These are phyloP conservation scores for Dynastes hyllus DNA, from an alignment of 2,888 invertebrate genomes.

Conservation along the genomic window DNA sequence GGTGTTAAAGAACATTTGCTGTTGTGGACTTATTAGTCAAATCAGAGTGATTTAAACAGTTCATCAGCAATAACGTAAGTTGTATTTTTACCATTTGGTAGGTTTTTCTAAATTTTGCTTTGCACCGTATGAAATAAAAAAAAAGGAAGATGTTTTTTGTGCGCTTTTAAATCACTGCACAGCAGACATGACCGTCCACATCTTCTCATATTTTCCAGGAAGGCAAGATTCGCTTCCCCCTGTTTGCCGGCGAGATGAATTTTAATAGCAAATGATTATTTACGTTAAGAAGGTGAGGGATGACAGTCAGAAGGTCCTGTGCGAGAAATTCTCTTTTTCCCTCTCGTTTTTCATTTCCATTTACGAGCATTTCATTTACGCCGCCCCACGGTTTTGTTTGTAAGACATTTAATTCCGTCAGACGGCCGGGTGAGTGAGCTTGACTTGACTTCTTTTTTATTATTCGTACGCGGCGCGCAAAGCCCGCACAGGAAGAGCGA, in stretches of 20 bases:
- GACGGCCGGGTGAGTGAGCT: background rate
- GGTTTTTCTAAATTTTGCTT: too few relatives aligned
- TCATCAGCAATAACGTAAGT: too few relatives aligned
- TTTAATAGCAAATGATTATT: conserved; percentile 41
- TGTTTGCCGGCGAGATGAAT: conserved; percentile 26
- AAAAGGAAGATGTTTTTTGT: background rate
- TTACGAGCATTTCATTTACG: background rate
- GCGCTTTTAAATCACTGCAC: background rate
- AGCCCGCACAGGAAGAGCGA: too few relatives aligned
- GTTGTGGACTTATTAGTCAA: too few relatives aligned
- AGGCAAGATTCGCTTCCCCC: background rate
- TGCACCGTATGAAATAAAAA: too few relatives aligned
- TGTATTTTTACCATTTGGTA: too few relatives aligned
- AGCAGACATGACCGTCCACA: background rate
- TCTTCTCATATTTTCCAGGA: background rate
- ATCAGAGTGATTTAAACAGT: too few relatives aligned
- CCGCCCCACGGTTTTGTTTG: background rate
- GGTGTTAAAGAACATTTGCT: too few relatives aligned
- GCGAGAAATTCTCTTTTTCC: conserved; percentile 4
- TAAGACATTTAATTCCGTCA: conserved; percentile 17
- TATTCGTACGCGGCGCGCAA: too few relatives aligned
- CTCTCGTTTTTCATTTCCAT: background rate
- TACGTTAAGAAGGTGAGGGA: conserved; percentile 37
- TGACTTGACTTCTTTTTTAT: conserved; percentile 12
- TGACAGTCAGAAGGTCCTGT: conserved; percentile 14